Evolutionary conservation across 1,140 invertebrate species (phyloP), one percentile per base, ranked within the genome.

Genomic region (Coelopa frigida): DNA sequence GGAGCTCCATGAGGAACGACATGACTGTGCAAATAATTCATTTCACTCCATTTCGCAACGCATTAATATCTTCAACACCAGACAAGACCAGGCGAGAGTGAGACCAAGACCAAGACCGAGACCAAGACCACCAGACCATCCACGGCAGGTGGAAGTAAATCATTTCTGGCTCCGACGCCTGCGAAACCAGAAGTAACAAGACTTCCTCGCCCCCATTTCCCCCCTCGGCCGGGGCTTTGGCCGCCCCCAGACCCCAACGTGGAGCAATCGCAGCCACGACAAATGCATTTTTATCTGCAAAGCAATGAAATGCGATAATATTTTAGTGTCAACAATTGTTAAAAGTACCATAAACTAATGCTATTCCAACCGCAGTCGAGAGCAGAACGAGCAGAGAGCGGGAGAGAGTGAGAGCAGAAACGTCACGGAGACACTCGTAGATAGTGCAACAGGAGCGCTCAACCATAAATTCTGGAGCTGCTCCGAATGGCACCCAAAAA

Each of bases 271-370:
- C 51, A 57, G 59, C 55, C 27, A 39, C 17, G 57, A 64, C 57
- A 64, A 64, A 56, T 56, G 61, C 59, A 61, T 64, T 64, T 64
- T 61, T 64, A 61, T 21, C 53, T 61, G 55, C 20, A 39, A 61
- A 53, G 58, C 61, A 64, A 64, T 64, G 61, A 65, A 65, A 62
- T 62, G 57, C 59, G 57, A 65, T 65, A 65, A 65, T 65, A 65
- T 65, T 65, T 65, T 62, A 65, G 57, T 65, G 62, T 65, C 62
- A 65, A 65, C 61, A 65, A 65, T 65, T 65, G 62, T 65, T 65
- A 65, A 59, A 65, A 65, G 56, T 49, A 55, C 57, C 63, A 66
- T 66, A 63, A 66, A 66, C 60, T 61, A 64, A 60, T 58, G 58
- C 63, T 41, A 38, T 39, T 39, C 17, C 45, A 40, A 32, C 37